phyloP scores from a whole-genome alignment of 2,797 vertebrate genomes.

The Myripristis murdjan region DNA sequence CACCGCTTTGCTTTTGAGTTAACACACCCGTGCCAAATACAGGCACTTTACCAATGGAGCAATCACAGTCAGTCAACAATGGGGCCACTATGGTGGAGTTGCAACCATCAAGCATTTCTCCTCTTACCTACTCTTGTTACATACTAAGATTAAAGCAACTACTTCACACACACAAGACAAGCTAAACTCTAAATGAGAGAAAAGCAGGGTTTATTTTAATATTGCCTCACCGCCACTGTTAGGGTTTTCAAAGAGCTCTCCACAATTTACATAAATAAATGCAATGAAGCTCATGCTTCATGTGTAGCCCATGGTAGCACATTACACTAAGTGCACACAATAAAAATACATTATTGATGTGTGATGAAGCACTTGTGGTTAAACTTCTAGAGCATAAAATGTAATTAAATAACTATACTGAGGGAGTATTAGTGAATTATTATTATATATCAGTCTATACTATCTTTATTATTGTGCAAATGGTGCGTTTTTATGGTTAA shows the following conservation, averaged over 20 bases:
- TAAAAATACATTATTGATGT: conserved; percentile 46
- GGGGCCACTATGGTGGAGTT: conserved; percentile 17
- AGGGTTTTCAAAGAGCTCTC: background rate
- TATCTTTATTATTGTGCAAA: conserved; percentile 21
- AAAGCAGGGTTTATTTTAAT: background rate
- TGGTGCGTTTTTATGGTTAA: conserved; percentile 31
- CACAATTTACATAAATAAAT: conserved; percentile 7
- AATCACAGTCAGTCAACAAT: conserved; percentile 34
- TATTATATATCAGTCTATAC: conserved; percentile 17
- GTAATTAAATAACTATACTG: conserved; percentile 41
- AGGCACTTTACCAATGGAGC: conserved; percentile 31
- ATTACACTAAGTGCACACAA: conserved; percentile 64
- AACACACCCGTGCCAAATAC: conserved; percentile 27
- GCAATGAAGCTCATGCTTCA: conserved; percentile 40
- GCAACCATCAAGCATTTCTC: conserved; percentile 46
- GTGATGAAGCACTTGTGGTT: conserved; percentile 32
- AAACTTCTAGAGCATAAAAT: conserved; percentile 18
- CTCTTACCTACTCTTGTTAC: background rate
- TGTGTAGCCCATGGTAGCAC: conserved; percentile 36
- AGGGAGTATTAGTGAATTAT: conserved; percentile 30
- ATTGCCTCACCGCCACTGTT: conserved; percentile 1
- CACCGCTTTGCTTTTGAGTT: conserved; percentile 53
- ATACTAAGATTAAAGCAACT: conserved; percentile 8
- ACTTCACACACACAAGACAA: conserved; percentile 28
- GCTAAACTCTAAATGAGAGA: conserved; percentile 5